A percentile compares a stretch with the other conserved stretches of the same genome.
These are phyloP conservation scores for Poeciliopsis retropinna DNA, from an alignment of 2,113 vertebrate species.

Conservation along the genomic window DNA sequence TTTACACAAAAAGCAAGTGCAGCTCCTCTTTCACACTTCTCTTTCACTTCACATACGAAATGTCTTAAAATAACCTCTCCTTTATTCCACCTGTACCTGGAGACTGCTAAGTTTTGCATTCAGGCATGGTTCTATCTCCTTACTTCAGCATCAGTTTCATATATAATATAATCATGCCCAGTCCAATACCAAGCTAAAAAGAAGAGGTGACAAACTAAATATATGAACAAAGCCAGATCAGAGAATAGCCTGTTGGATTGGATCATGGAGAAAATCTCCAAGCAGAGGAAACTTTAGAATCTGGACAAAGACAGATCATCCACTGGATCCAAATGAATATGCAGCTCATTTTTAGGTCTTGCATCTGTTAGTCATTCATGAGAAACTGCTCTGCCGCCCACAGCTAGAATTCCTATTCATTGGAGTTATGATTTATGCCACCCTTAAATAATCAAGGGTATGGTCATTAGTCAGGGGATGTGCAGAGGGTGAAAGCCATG, in stretches of 20 bases:
- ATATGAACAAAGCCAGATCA: constrained; percentile 63
- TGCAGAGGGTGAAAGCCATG: constrained; percentile 45
- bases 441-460: constrained; percentile 73
- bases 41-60: constrained; percentile 20
- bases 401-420: constrained; percentile 44
- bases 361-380: constrained; percentile 65
- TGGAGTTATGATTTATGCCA: constrained; percentile 71
- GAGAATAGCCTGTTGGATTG: constrained; percentile 39
- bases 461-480: constrained; percentile 70
- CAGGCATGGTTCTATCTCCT: constrained; percentile 21
- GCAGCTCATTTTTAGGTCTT: constrained; percentile 41
- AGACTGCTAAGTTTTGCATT: constrained; percentile 28
- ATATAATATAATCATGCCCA: constrained; percentile 39
- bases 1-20: constrained; percentile 41
- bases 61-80: constrained; percentile 30
- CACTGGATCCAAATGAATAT: constrained; percentile 29
- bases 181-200: constrained; percentile 30
- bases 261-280: constrained; percentile 40
- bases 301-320: constrained; percentile 57
- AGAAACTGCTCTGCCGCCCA: constrained; percentile 49
- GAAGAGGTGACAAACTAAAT: constrained; percentile 45
- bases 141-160: constrained; percentile 31
- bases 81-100: neutral
- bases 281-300: constrained; percentile 45
- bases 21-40: constrained; percentile 19